These are phyloP conservation scores for Boloria euphrosyne DNA, from an alignment of 2,888 invertebrate species.

Conservation along the genomic window DNA sequence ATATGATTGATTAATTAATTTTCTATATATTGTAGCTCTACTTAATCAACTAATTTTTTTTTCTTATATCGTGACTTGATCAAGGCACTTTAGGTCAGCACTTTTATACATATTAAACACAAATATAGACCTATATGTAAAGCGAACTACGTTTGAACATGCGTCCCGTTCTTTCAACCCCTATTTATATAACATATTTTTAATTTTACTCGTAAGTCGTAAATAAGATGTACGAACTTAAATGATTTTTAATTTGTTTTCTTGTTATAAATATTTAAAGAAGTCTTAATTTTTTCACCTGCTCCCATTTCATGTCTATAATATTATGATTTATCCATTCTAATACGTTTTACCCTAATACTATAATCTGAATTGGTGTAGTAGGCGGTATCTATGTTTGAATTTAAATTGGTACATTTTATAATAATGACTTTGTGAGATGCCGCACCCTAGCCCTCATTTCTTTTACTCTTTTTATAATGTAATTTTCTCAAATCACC, in stretches of 20 bases:
- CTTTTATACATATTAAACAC: too few species aligned
- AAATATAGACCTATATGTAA: too few species aligned
- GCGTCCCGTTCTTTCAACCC: too few species aligned
- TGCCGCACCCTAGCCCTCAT: conserved; percentile 60
- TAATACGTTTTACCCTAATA: conserved; percentile 46
- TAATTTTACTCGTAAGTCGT: too few species aligned
- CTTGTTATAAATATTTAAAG: not conserved
- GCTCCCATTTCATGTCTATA: conserved; percentile 21
- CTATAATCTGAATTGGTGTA: conserved; percentile 50
- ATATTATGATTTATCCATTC: conserved; percentile 33
- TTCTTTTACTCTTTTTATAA: conserved; percentile 70
- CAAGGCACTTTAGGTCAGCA: too few species aligned
- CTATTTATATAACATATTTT: too few species aligned
- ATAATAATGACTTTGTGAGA: conserved; percentile 70
- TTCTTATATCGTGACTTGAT: too few species aligned
- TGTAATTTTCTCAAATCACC: conserved; percentile 80
- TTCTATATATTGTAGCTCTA: not conserved
- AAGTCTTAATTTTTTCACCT: conserved; percentile 23
- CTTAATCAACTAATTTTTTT: too few species aligned
- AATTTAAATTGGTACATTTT: conserved; percentile 77
- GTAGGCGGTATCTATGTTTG: conserved; percentile 62
- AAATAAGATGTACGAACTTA: too few species aligned
- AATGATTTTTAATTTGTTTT: not conserved
- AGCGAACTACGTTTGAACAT: too few species aligned
- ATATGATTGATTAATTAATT: not conserved